Percentiles rank a stretch among this genome's conserved stretches.
These are phyloP conservation scores for Zele albiditarsus DNA, from an alignment of 2,888 invertebrate genomes.

Conservation along the genomic window DNA sequence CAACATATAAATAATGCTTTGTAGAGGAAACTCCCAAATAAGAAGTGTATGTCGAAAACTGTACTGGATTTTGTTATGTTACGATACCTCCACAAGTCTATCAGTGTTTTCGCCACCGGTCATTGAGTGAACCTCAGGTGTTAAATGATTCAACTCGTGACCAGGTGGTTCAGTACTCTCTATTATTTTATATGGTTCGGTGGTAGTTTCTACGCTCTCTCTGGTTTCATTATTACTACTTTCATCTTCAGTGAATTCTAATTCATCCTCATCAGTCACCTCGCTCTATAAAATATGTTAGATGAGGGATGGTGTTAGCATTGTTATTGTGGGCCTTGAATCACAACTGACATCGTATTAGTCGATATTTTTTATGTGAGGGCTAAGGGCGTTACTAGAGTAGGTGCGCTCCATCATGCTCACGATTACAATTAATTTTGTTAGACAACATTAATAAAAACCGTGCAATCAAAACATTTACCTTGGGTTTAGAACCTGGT, in stretches of 20 bases:
- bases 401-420: slow-evolving; percentile 39
- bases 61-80: slow-evolving; percentile 14
- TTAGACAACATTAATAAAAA: not conserved
- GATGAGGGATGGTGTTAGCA: slow-evolving; percentile 19
- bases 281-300: slow-evolving; percentile 62
- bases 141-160: slow-evolving; percentile 48
- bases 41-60: not conserved
- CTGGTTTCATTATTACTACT: slow-evolving; percentile 49
- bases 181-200: slow-evolving; percentile 46
- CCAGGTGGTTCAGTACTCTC: slow-evolving; percentile 46
- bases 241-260: slow-evolving; percentile 48
- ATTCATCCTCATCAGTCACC: slow-evolving; percentile 51
- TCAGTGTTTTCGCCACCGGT: slow-evolving; percentile 51
- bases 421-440: slow-evolving; percentile 9
- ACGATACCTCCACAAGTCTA: slow-evolving; percentile 50
- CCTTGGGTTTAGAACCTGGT: not conserved
- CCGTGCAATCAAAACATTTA: not conserved
- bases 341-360: not conserved
- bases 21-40: not conserved
- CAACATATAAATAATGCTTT: not conserved
- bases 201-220: slow-evolving; percentile 8
- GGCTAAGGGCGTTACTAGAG: slow-evolving; percentile 39
- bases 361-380: not conserved
- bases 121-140: slow-evolving; percentile 50
- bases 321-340: not conserved